A percentile compares a stretch with the other conserved stretches of the same genome.
These are phyloP conservation scores for Protaetia brevitarsis DNA, from an alignment of 1,140 invertebrate genomes.

Conservation along the genomic window DNA sequence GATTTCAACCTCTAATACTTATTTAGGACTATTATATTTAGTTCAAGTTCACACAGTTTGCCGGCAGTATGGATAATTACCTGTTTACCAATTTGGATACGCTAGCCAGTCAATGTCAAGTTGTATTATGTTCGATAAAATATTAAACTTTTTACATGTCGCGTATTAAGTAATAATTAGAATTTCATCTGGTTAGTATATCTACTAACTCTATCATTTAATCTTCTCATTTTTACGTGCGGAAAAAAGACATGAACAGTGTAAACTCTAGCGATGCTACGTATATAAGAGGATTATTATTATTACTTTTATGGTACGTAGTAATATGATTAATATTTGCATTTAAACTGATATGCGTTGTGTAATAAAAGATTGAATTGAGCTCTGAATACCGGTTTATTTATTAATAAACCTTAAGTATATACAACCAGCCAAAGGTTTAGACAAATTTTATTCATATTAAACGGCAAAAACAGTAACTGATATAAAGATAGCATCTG, in stretches of 20 bases:
- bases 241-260: background rate
- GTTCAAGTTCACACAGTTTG: background rate
- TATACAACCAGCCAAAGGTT: too few species aligned
- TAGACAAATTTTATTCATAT: too few species aligned
- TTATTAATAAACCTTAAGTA: too few species aligned
- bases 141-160: background rate
- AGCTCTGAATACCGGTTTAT: too few species aligned
- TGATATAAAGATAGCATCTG: too few species aligned
- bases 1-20: background rate
- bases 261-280: background rate
- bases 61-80: conserved; percentile 9
- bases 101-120: conserved; percentile 4
- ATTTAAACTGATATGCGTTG: background rate
- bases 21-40: background rate
- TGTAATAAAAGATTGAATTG: background rate
- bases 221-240: too few species aligned
- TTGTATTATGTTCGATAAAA: background rate
- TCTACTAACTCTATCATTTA: background rate
- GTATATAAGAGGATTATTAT: background rate
- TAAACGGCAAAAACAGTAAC: too few species aligned
- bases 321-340: background rate
- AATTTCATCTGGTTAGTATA: background rate
- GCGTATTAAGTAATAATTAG: background rate
- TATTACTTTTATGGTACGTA: background rate
- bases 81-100: conserved; percentile 1